Evolutionary conservation across 1,140 invertebrate genomes (phyloP).

Genomic region (Drosophila funebris): DNA sequence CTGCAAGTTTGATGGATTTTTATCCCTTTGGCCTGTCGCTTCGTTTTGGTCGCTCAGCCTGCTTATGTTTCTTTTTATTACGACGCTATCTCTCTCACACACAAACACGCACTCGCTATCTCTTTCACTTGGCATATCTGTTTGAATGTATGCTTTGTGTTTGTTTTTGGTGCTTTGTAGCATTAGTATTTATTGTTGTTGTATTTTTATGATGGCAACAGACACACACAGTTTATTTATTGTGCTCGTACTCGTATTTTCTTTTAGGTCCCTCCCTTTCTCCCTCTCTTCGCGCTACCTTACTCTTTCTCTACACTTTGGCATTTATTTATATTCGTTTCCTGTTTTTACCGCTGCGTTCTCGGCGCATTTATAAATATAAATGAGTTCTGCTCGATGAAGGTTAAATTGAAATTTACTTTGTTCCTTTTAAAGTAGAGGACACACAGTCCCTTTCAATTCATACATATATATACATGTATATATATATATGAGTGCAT

Average conservation of each 20-base stretch:
- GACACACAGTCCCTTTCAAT: constrained; percentile 18
- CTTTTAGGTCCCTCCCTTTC: constrained; percentile 26
- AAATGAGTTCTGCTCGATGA: constrained; percentile 80
- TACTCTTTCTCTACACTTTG: constrained; percentile 11
- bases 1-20: constrained; percentile 82
- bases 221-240: constrained; percentile 75
- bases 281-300: neutral
- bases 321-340: constrained; percentile 53
- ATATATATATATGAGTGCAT: constrained; percentile 20
- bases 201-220: constrained; percentile 74
- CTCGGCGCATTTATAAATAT: constrained; percentile 81
- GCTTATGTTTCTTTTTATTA: constrained; percentile 46
- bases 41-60: constrained; percentile 1
- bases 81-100: neutral
- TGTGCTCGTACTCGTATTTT: constrained; percentile 47
- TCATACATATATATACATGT: neutral
- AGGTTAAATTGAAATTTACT: constrained; percentile 83
- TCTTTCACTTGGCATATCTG: constrained; percentile 48
- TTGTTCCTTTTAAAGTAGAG: constrained; percentile 34
- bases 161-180: constrained; percentile 36
- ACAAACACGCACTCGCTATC: constrained; percentile 11
- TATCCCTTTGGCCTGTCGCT: constrained; percentile 66
- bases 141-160: constrained; percentile 11
- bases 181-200: constrained; percentile 50
- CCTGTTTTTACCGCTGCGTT: constrained; percentile 47